Evolutionary conservation across 2,888 invertebrate genomes (phyloP).

Genomic region (Trissolcus brochymenae): DNA sequence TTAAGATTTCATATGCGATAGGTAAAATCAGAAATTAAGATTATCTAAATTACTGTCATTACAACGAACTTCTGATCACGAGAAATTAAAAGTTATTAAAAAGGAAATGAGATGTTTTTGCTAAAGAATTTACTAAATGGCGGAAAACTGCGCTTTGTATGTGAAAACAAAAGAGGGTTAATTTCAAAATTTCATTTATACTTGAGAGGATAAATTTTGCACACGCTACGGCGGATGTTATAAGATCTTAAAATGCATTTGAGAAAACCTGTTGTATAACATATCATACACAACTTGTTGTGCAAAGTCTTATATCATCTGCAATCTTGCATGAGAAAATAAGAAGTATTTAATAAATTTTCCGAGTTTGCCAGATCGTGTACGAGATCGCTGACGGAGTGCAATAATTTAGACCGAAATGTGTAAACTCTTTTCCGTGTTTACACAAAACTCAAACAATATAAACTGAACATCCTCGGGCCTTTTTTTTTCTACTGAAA

Average conservation of each 20-base stretch:
- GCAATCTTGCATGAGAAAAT: conserved; percentile 3
- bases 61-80: no score
- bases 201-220: no score
- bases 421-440: conserved; percentile 1
- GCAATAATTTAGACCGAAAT: neutral
- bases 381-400: neutral
- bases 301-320: neutral
- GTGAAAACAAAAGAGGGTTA: no score
- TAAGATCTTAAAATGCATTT: neutral
- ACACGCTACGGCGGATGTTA: no score
- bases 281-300: neutral
- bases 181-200: no score
- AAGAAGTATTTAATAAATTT: conserved; percentile 4
- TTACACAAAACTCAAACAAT: neutral
- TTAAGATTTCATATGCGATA: conserved; percentile 8
- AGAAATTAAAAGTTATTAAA: no score
- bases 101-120: no score
- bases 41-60: conserved; percentile 1
- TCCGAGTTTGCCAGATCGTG: neutral
- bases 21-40: neutral
- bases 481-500: neutral
- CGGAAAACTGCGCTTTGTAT: no score
- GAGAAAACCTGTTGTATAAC: neutral
- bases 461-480: neutral
- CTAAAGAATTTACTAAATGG: no score